Percentiles rank a stretch among this genome's conserved stretches.
Conservation (phyloP, 2,797 vertebrate species). For the Percopsis omiscomaycus region DNA sequence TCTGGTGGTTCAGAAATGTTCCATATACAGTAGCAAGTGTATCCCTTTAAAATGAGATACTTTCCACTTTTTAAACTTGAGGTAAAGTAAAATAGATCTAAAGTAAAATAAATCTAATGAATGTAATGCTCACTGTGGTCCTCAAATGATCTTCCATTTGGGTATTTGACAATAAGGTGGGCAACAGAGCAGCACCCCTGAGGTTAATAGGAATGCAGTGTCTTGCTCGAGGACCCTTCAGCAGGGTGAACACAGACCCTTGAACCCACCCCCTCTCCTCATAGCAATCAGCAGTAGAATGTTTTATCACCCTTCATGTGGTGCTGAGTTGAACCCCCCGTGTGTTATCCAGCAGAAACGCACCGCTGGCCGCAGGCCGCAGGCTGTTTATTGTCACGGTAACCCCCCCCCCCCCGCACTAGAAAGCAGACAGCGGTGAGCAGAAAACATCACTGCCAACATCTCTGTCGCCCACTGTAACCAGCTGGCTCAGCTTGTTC, state of each 20-base stretch:
- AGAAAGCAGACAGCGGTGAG: constrained; percentile 33
- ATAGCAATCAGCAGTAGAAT: constrained; percentile 8
- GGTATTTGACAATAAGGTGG: too few species aligned
- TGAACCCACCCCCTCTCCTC: background rate
- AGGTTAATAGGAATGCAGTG: background rate
- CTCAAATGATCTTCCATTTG: too few species aligned
- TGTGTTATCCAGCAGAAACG: constrained; percentile 12
- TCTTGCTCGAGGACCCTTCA: background rate
- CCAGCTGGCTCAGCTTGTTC: too few species aligned
- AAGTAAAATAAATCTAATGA: too few species aligned
- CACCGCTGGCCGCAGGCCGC: constrained; percentile 1
- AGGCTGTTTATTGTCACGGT: constrained; percentile 58
- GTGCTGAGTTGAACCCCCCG: constrained; percentile 42
- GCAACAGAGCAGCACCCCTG: too few species aligned
- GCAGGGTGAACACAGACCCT: background rate
- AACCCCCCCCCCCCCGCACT: constrained; percentile 52
- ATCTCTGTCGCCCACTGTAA: too few species aligned
- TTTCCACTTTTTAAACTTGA: too few species aligned
- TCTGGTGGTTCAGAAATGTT: too few species aligned
- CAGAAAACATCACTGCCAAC: constrained; percentile 4
- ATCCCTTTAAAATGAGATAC: too few species aligned
- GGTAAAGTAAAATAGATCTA: too few species aligned
- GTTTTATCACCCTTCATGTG: constrained; percentile 49
- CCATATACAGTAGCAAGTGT: too few species aligned
- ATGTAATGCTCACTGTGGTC: too few species aligned